phyloP scores from a whole-genome alignment of 2,888 invertebrate genomes.

The Archaeoteleia sp. region DNA sequence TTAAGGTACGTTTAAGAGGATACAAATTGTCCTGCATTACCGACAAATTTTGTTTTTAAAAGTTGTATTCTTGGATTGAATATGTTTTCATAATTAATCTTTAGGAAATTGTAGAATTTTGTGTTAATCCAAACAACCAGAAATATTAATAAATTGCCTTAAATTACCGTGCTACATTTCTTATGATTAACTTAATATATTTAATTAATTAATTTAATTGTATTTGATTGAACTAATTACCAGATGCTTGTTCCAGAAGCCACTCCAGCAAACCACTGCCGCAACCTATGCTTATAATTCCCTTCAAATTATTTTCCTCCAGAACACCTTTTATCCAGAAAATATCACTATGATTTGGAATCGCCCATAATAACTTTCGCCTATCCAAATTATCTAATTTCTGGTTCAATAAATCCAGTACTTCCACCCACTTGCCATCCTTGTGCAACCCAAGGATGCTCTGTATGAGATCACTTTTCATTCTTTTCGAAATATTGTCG shows the following conservation, averaged over 20 bases:
- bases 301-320: conserved; percentile 65
- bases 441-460: conserved; percentile 57
- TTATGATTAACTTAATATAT: too few relatives aligned
- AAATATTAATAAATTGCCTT: not conserved
- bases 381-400: conserved; percentile 72
- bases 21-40: too few relatives aligned
- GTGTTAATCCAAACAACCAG: too few relatives aligned
- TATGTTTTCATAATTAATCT: too few relatives aligned
- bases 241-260: conserved; percentile 78
- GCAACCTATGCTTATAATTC: conserved; percentile 50
- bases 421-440: conserved; percentile 73
- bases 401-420: conserved; percentile 67
- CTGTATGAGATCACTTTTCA: conserved; percentile 55
- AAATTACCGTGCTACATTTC: conserved; percentile 2
- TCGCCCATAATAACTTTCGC: conserved; percentile 83
- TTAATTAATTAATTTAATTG: conserved; percentile 5
- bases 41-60: too few relatives aligned
- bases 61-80: too few relatives aligned
- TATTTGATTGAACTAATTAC: conserved; percentile 72
- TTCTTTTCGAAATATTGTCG: not conserved
- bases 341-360: conserved; percentile 82
- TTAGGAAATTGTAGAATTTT: too few relatives aligned
- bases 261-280: conserved; percentile 50
- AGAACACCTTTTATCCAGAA: conserved; percentile 77
- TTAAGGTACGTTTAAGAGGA: too few relatives aligned